Evolutionary conservation across 2,797 vertebrate species (phyloP), one percentile per base, ranked within the genome.

Genomic region (Cetoscarus ocellatus): DNA sequence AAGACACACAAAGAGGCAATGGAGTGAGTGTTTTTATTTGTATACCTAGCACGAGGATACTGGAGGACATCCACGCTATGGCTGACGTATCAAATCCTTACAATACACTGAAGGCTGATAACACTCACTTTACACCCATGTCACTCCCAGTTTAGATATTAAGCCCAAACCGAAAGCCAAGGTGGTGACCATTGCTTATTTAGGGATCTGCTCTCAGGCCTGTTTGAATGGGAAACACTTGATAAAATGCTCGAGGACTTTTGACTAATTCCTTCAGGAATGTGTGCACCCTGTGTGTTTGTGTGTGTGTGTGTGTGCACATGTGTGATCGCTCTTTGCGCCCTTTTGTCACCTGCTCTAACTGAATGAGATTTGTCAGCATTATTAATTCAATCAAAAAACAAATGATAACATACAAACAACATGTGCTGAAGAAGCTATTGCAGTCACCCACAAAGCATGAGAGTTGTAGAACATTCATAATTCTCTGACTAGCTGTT

Each of bases 81-180:
- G 38, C 92, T 85, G 92, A 94, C 94, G 69, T 73, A 61, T 92
- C 93, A 86, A 88, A 93, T 92, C 85, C 90, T 95, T 96, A 91
- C 94, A 97, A 95, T 95, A 93, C 73, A 92, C 86, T 88, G 94
- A 82, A 95, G 95, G 92, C 93, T 96, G 96, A 97, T 97, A 96
- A 96, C 92, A 74, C 73, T 82, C 93, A 93, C 94, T 92, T 88
- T 86, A 80, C 88, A 88, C 90, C 91, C 94, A 91, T 94, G 91
- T 92, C 90, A 94, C 94, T 92, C 92, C 75, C 92, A 94, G 93
- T 96, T 97, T 97, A 97, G 97, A 96, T 94, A 97, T 98, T 96
- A 96, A 94, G 94, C 92, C 91, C 93, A 79, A 80, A 91, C 70
- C 76, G 61, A 86, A 66, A 85, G 86, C 82, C 73, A 93, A 85